Conservation (phyloP, 2,888 invertebrate species). For the Platycheirus albimanus region DNA sequence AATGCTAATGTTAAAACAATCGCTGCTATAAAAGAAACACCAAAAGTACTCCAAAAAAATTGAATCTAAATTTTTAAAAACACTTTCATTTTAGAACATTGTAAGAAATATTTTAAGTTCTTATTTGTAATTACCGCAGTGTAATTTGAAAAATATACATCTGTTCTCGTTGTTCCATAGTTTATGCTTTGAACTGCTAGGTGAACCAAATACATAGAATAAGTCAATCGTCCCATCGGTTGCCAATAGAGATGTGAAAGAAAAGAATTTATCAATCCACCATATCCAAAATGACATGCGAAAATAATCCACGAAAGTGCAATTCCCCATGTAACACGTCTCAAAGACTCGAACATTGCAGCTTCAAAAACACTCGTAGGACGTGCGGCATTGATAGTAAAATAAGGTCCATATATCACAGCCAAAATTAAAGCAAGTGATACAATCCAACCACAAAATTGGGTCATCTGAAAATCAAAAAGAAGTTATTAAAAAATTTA, state of each 20-base stretch:
- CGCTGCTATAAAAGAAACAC: slow-evolving; percentile 73
- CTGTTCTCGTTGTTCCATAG: slow-evolving; percentile 45
- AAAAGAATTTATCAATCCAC: slow-evolving; percentile 80
- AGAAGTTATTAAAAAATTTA: neutral
- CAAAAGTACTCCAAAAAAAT: slow-evolving; percentile 65
- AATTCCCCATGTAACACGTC: slow-evolving; percentile 79
- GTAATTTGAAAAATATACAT: slow-evolving; percentile 61
- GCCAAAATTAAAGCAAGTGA: slow-evolving; percentile 78
- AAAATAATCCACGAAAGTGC: slow-evolving; percentile 81
- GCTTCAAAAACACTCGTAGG: slow-evolving; percentile 78
- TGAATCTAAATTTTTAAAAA: slow-evolving; percentile 50
- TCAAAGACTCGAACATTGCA: slow-evolving; percentile 80
- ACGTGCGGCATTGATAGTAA: slow-evolving; percentile 77
- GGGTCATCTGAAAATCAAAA: slow-evolving; percentile 70
- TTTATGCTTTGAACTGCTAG: slow-evolving; percentile 58
- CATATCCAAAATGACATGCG: slow-evolving; percentile 81
- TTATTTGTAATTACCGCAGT: slow-evolving; percentile 45
- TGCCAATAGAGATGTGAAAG: slow-evolving; percentile 80
- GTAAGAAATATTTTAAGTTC: neutral
- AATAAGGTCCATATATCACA: slow-evolving; percentile 80
- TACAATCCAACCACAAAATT: slow-evolving; percentile 79
- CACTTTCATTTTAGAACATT: neutral
- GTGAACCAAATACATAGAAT: slow-evolving; percentile 73
- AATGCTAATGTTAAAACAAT: slow-evolving; percentile 79
- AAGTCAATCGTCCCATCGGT: slow-evolving; percentile 80